Percentiles rank a stretch among this genome's conserved stretches.
Evolutionary conservation across 2,888 invertebrate genomes (phyloP).

Genomic region (Dynastes grantii): DNA sequence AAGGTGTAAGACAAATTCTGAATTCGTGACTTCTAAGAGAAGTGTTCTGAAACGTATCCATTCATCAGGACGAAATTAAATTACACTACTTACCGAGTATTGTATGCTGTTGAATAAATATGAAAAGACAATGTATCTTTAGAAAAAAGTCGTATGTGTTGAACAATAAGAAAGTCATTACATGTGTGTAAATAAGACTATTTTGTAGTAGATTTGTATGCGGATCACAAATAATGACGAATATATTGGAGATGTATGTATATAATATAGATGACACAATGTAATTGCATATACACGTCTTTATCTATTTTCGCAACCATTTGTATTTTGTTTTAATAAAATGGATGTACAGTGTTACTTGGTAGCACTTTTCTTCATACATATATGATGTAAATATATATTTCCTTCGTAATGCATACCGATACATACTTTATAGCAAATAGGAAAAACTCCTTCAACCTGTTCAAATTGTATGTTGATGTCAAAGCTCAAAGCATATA

Average conservation of each 20-base stretch:
- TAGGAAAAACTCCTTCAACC: background rate
- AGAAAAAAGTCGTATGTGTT: conserved; percentile 45
- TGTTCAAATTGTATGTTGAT: conserved; percentile 22
- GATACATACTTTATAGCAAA: background rate
- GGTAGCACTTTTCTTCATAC: background rate
- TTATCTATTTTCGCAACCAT: conserved; percentile 16
- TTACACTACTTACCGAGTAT: conserved; percentile 28
- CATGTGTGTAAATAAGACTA: conserved; percentile 47
- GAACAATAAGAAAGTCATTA: conserved; percentile 48
- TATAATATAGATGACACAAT: background rate
- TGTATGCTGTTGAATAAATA: conserved; percentile 42
- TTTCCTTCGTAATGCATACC: background rate
- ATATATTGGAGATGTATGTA: conserved; percentile 6
- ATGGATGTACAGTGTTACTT: background rate
- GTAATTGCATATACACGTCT: conserved; percentile 18
- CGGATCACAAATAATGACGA: conserved; percentile 22
- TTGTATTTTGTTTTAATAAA: background rate
- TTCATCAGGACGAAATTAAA: conserved; percentile 18
- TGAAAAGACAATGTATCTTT: conserved; percentile 43
- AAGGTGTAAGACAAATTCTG: conserved; percentile 2
- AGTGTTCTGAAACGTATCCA: background rate
- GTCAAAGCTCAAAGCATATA: conserved; percentile 32
- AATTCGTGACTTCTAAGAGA: background rate
- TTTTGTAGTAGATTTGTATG: conserved; percentile 48
- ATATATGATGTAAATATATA: conserved; percentile 1